phyloP scores from a whole-genome alignment of 1,140 invertebrate species.

The Acromyrmex charruanus region DNA sequence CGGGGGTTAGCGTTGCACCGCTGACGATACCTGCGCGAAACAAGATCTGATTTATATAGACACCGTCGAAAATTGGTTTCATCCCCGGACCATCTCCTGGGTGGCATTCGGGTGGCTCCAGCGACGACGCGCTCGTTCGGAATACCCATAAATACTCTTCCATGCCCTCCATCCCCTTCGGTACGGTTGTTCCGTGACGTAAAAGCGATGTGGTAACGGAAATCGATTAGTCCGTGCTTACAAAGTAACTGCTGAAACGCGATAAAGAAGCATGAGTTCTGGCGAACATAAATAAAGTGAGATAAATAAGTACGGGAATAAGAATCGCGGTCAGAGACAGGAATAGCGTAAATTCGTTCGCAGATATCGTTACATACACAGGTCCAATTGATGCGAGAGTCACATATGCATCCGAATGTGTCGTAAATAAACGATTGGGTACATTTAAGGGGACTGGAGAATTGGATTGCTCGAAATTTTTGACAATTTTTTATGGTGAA shows the following conservation, averaged over 20 bases:
- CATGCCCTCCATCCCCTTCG: constrained; percentile 30
- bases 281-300: constrained; percentile 23
- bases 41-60: constrained; percentile 84
- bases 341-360: background rate
- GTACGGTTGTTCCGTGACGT: constrained; percentile 37
- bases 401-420: background rate
- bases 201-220: constrained; percentile 55
- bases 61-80: constrained; percentile 84
- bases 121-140: constrained; percentile 75
- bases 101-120: constrained; percentile 76
- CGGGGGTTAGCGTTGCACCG: constrained; percentile 32
- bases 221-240: constrained; percentile 70
- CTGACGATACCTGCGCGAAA: constrained; percentile 78
- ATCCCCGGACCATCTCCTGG: constrained; percentile 80
- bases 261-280: constrained; percentile 50
- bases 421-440: background rate
- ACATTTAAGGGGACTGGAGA: background rate
- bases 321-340: background rate
- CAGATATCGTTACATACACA: background rate
- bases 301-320: background rate
- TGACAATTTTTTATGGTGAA: no score
- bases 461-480: no score
- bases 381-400: background rate
- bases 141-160: constrained; percentile 76
- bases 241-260: constrained; percentile 59